These are phyloP conservation scores for Urocitellus parryii DNA, from an alignment of 2,113 vertebrate species.

Conservation along the genomic window DNA sequence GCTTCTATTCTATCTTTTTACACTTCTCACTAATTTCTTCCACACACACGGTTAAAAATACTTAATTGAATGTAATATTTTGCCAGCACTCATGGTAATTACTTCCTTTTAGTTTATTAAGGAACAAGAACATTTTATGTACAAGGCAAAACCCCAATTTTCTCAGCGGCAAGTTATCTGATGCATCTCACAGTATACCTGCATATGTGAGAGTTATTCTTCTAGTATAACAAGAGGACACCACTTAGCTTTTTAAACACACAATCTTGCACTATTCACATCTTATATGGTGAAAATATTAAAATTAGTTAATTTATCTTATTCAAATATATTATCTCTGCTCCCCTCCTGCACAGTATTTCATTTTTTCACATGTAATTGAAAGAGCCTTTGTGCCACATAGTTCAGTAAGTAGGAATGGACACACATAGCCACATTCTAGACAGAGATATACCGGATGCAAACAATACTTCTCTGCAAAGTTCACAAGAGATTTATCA, in stretches of 20 bases:
- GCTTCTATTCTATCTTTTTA: background rate
- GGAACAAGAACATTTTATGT: slow-evolving; percentile 69
- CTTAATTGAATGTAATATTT: slow-evolving; percentile 79
- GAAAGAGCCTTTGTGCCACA: slow-evolving; percentile 68
- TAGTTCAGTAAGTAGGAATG: slow-evolving; percentile 52
- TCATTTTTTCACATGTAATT: slow-evolving; percentile 53
- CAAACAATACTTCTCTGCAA: slow-evolving; percentile 73
- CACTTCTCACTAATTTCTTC: slow-evolving; percentile 58
- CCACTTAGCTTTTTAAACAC: slow-evolving; percentile 48
- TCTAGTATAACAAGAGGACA: slow-evolving; percentile 51
- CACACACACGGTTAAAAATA: slow-evolving; percentile 77
- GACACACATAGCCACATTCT: slow-evolving; percentile 53
- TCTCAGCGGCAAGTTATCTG: slow-evolving; percentile 75
- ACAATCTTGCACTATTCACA: background rate
- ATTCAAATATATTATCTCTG: slow-evolving; percentile 71
- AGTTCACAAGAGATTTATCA: slow-evolving; percentile 83
- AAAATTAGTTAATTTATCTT: slow-evolving; percentile 71
- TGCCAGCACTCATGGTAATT: slow-evolving; percentile 72
- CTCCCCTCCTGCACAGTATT: background rate
- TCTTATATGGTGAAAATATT: slow-evolving; percentile 25
- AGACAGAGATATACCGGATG: slow-evolving; percentile 74
- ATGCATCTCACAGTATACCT: slow-evolving; percentile 72
- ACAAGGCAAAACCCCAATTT: slow-evolving; percentile 73
- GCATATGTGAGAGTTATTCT: slow-evolving; percentile 73
- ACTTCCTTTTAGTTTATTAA: slow-evolving; percentile 80